phyloP scores from a whole-genome alignment of 2,797 vertebrate species.

The Paratrypauchen microcephalus region DNA sequence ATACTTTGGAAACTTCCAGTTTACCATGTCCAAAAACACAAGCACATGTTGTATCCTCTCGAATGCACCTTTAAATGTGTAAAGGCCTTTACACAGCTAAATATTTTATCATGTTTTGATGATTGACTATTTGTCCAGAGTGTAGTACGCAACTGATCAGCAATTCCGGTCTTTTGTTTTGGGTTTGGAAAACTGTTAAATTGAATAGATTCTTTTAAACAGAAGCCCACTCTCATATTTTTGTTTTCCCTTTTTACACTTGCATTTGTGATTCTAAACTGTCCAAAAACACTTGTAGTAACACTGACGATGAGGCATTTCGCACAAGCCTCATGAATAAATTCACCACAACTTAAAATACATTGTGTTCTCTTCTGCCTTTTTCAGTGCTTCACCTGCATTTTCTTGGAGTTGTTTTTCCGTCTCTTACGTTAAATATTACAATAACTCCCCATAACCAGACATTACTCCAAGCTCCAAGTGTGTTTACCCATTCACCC shows the following conservation, averaged over 20 bases:
- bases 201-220: not conserved
- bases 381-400: not conserved
- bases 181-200: no score
- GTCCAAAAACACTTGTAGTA: not conserved
- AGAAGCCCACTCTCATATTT: not conserved
- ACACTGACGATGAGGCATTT: not conserved
- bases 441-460: conserved; percentile 4
- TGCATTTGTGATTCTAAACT: not conserved
- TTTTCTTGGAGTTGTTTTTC: not conserved
- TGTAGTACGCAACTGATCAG: no score
- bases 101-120: not conserved
- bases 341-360: not conserved
- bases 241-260: not conserved
- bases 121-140: no score
- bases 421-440: not conserved
- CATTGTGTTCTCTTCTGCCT: not conserved
- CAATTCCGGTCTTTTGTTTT: no score
- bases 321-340: conserved; percentile 1
- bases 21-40: no score
- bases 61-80: no score
- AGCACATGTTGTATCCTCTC: no score
- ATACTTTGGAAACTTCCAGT: no score
- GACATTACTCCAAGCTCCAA: not conserved
- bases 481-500: conserved; percentile 5
- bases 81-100: not conserved